Conservation (phyloP, 2,113 vertebrate species). For the Archilochus colubris region DNA sequence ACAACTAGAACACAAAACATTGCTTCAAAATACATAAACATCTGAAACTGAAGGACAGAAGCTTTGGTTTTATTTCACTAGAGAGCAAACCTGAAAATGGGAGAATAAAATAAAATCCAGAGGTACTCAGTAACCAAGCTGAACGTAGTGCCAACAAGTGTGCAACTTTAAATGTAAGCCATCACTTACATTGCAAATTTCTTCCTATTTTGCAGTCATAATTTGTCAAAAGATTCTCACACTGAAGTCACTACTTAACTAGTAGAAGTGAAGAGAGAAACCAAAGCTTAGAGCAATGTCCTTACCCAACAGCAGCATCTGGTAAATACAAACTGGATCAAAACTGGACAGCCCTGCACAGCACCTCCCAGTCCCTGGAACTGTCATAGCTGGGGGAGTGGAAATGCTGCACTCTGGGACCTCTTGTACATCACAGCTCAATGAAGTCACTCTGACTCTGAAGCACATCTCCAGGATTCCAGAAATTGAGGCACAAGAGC, state of each 20-base stretch:
- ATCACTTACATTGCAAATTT: too few species aligned
- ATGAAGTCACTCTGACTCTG: neutral
- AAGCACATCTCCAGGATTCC: neutral
- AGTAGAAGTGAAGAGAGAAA: neutral
- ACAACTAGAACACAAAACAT: neutral
- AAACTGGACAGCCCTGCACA: neutral
- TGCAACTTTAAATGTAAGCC: neutral
- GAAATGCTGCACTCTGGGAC: rapidly evolving
- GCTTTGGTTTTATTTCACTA: neutral
- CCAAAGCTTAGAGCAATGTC: neutral
- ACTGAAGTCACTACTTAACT: neutral
- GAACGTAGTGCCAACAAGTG: neutral
- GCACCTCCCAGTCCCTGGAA: neutral
- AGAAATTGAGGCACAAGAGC: neutral
- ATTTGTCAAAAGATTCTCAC: neutral
- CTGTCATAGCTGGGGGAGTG: neutral
- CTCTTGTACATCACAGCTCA: neutral
- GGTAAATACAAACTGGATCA: neutral
- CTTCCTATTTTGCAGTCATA: neutral
- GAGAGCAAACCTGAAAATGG: neutral
- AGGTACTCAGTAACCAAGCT: neutral
- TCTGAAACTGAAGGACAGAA: neutral
- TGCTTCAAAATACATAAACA: neutral
- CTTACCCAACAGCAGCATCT: neutral
- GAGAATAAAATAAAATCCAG: neutral